Conservation (phyloP, 2,888 invertebrate genomes). For the Acronicta psi region DNA sequence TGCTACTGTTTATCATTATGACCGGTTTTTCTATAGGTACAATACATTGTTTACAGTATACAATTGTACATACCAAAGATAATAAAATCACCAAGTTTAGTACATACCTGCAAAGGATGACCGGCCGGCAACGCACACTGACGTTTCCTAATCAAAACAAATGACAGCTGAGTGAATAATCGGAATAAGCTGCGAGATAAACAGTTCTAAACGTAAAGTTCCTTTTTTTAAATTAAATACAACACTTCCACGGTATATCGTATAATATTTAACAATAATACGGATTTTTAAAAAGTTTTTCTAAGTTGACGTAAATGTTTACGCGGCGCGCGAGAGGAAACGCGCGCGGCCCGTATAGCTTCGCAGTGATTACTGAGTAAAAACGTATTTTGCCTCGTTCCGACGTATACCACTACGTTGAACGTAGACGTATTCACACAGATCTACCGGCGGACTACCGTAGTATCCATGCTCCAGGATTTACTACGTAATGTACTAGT, state of each 20-base stretch:
- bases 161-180: slow-evolving; percentile 71
- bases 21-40: slow-evolving; percentile 35
- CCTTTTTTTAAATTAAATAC: slow-evolving; percentile 47
- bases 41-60: slow-evolving; percentile 52
- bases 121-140: slow-evolving; percentile 68
- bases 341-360: slow-evolving; percentile 79
- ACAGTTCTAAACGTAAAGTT: slow-evolving; percentile 49
- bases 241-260: slow-evolving; percentile 63
- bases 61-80: not conserved
- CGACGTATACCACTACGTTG: slow-evolving; percentile 63
- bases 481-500: slow-evolving; percentile 54
- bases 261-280: slow-evolving; percentile 29
- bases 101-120: slow-evolving; percentile 80
- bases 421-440: slow-evolving; percentile 62
- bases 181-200: slow-evolving; percentile 57
- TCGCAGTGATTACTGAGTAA: slow-evolving; percentile 79
- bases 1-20: slow-evolving; percentile 18
- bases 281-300: slow-evolving; percentile 70
- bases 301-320: slow-evolving; percentile 78
- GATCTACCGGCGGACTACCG: slow-evolving; percentile 50
- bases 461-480: slow-evolving; percentile 64
- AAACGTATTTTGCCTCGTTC: slow-evolving; percentile 70
- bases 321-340: slow-evolving; percentile 72
- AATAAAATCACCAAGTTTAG: slow-evolving; percentile 12
- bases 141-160: slow-evolving; percentile 81